These are phyloP conservation scores for Acheta domesticus DNA, from an alignment of 2,888 invertebrate genomes.

Conservation along the genomic window DNA sequence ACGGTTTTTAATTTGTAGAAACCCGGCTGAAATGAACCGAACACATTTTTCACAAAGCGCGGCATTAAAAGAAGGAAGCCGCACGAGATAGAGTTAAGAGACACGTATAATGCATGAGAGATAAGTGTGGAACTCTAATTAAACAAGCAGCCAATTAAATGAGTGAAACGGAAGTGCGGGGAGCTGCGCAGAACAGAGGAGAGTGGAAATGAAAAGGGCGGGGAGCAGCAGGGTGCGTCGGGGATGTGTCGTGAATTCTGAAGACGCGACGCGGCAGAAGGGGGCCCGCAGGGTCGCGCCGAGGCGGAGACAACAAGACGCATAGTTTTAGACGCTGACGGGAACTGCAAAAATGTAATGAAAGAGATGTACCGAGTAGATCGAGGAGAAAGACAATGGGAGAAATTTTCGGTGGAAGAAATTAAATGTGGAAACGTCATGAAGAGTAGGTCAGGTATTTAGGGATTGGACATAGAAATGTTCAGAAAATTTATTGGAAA, in stretches of 20 bases:
- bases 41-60: constrained; percentile 18
- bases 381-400: too few relatives aligned
- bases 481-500: too few relatives aligned
- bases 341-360: too few relatives aligned
- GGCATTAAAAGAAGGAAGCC: constrained; percentile 3
- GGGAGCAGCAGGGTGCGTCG: not conserved
- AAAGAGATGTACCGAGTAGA: too few relatives aligned
- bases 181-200: not conserved
- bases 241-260: not conserved
- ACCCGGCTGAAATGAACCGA: not conserved
- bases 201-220: not conserved
- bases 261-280: too few relatives aligned
- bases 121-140: constrained; percentile 18
- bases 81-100: not conserved
- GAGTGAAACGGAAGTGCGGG: constrained; percentile 18
- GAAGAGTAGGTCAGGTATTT: too few relatives aligned
- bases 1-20: constrained; percentile 18
- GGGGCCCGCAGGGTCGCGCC: too few relatives aligned
- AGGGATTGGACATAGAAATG: too few relatives aligned
- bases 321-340: too few relatives aligned
- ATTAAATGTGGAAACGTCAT: too few relatives aligned
- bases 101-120: constrained; percentile 1
- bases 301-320: too few relatives aligned
- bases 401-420: too few relatives aligned
- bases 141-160: constrained; percentile 18